phyloP scores from a whole-genome alignment of 2,113 vertebrate species.

The Grallaria varia region DNA sequence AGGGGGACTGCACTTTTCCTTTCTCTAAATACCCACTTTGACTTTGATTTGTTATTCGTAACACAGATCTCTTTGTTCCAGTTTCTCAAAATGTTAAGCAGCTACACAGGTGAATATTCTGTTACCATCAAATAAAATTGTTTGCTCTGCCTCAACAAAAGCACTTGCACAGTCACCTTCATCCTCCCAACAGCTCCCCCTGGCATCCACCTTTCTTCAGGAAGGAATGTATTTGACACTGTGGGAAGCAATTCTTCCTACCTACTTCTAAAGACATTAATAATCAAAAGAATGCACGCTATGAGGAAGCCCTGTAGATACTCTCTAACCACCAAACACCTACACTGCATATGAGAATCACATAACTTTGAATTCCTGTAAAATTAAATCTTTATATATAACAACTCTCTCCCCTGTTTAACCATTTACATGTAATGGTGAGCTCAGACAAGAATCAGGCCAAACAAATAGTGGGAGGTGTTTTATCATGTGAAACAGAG shows the following conservation, averaged over 20 bases:
- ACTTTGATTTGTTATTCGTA: background rate
- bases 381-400: slow-evolving; percentile 2
- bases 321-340: background rate
- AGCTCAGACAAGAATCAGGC: background rate
- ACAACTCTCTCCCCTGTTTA: background rate
- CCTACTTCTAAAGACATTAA: slow-evolving; percentile 8
- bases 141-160: background rate
- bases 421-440: background rate
- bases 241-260: slow-evolving; percentile 7
- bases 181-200: background rate
- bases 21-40: background rate
- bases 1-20: background rate
- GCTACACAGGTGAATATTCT: background rate
- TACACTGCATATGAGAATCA: background rate
- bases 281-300: slow-evolving; percentile 47
- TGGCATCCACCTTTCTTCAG: background rate
- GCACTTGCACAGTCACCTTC: background rate
- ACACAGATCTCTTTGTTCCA: background rate
- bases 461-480: background rate
- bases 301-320: slow-evolving; percentile 50
- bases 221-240: background rate
- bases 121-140: background rate
- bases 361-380: slow-evolving; percentile 3
- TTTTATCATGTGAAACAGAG: background rate
- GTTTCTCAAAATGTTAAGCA: background rate